Conservation (phyloP, 2,888 invertebrate species). For the Luperina nickerlii region DNA sequence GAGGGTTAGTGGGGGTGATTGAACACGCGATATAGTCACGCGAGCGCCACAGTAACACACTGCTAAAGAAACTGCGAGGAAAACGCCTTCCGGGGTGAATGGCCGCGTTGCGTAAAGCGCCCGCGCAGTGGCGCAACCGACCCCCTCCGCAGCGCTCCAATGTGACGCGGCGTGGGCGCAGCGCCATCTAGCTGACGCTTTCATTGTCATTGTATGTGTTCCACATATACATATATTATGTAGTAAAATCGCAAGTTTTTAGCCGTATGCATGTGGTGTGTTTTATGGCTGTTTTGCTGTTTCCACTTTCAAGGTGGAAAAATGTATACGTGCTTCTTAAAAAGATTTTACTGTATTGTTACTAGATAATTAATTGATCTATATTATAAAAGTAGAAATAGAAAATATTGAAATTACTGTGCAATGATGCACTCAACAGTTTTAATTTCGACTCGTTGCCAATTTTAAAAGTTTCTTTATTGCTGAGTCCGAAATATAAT, state of each 20-base stretch:
- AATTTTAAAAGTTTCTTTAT: conserved; percentile 48
- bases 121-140: conserved; percentile 83
- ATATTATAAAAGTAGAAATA: background rate
- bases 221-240: conserved; percentile 8
- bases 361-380: background rate
- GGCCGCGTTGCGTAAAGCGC: conserved; percentile 89
- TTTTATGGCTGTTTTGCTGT: conserved; percentile 9
- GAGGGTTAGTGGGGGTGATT: conserved; percentile 78
- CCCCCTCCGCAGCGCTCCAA: conserved; percentile 70
- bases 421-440: conserved; percentile 10
- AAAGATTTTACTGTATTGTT: background rate
- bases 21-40: conserved; percentile 87
- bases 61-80: conserved; percentile 89
- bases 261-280: background rate
- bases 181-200: conserved; percentile 77
- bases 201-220: conserved; percentile 35
- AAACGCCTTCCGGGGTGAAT: conserved; percentile 90
- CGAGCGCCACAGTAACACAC: conserved; percentile 88
- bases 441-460: conserved; percentile 22
- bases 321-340: background rate
- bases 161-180: conserved; percentile 67
- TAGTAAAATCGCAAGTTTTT: conserved; percentile 18
- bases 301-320: background rate
- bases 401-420: background rate
- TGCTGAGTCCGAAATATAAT: conserved; percentile 37